Evolutionary conservation across 2,888 invertebrate species (phyloP).

Genomic region (Hetaerina titia): DNA sequence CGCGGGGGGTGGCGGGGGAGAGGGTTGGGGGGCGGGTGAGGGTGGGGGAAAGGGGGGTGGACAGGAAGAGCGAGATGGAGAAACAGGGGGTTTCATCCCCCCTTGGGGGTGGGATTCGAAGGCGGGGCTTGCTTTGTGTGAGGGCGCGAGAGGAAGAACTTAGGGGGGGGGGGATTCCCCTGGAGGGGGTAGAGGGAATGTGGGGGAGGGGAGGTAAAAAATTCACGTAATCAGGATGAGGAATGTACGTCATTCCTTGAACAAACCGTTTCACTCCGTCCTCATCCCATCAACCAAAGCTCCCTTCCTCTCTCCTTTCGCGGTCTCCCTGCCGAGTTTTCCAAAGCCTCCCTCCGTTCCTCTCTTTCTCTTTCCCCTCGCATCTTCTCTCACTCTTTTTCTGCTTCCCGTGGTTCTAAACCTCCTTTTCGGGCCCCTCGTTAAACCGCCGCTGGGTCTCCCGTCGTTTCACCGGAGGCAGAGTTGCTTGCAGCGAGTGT

Average conservation of each 20-base stretch:
- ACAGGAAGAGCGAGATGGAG: background rate
- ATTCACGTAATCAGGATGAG: constrained; percentile 1
- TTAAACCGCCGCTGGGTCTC: no score
- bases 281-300: background rate
- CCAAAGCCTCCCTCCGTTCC: background rate
- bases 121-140: background rate
- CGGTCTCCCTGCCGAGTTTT: background rate
- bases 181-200: background rate
- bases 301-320: background rate
- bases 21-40: background rate
- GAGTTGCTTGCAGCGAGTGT: no score
- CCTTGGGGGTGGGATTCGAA: background rate
- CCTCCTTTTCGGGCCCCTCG: no score
- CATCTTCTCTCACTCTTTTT: background rate
- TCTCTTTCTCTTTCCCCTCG: background rate
- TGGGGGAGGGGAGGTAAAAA: background rate
- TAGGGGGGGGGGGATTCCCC: background rate
- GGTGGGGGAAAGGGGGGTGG: background rate
- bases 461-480: no score
- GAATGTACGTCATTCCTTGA: constrained; percentile 5
- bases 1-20: background rate
- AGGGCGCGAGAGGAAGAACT: background rate
- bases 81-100: background rate
- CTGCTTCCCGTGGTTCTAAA: background rate
- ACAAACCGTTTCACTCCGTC: background rate